Evolutionary conservation across 2,797 vertebrate genomes (phyloP).

Genomic region (Sparidentex hasta): DNA sequence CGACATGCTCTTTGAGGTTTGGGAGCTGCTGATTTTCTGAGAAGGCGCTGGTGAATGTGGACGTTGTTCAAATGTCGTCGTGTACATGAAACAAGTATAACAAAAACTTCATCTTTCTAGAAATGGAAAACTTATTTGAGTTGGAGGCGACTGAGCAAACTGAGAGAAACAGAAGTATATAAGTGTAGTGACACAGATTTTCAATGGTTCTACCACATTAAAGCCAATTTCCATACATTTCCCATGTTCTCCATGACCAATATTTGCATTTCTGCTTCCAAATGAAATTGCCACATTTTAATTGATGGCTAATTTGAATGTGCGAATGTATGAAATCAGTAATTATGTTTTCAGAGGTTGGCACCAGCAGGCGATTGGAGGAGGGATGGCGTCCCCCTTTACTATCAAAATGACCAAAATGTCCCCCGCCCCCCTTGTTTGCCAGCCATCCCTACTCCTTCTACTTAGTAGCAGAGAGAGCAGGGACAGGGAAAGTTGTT

Average conservation of each 20-base stretch:
- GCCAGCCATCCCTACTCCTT: too few relatives aligned
- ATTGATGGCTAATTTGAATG: slow-evolving; percentile 14
- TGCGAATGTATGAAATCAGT: background rate
- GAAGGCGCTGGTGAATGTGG: background rate
- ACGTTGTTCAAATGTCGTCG: background rate
- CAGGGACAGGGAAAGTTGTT: too few relatives aligned
- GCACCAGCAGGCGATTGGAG: background rate
- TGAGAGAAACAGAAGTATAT: slow-evolving; percentile 2
- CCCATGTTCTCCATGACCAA: slow-evolving; percentile 6
- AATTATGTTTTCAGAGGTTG: background rate
- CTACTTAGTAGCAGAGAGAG: too few relatives aligned
- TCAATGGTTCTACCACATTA: slow-evolving; percentile 3
- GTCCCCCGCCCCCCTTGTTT: too few relatives aligned
- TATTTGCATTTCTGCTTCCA: slow-evolving; percentile 12
- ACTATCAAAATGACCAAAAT: too few relatives aligned
- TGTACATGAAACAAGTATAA: background rate
- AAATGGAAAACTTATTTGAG: slow-evolving; percentile 17
- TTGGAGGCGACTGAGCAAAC: slow-evolving; percentile 9
- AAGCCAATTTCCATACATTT: slow-evolving; percentile 37
- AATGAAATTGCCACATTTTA: slow-evolving; percentile 14
- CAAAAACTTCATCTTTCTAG: slow-evolving; percentile 5
- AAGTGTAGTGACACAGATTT: slow-evolving; percentile 19
- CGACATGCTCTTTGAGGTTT: background rate
- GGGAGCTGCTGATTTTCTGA: background rate
- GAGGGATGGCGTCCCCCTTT: too few relatives aligned